Evolutionary conservation across 2,797 vertebrate species (phyloP).

Genomic region (Calcarius lapponicus): DNA sequence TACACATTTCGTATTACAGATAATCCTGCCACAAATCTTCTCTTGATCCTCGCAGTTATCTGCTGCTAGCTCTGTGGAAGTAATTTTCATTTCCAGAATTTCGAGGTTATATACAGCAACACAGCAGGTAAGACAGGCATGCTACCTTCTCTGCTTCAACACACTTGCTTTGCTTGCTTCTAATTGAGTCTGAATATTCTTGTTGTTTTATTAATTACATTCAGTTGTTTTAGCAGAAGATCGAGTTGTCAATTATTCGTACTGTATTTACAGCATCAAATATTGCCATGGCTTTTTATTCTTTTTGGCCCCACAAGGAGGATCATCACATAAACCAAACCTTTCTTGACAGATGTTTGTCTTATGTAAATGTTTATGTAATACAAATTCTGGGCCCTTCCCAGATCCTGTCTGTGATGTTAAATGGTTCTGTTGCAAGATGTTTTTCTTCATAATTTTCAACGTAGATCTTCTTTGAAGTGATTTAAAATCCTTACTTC

Average conservation of each 20-base stretch:
- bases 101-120: not conserved
- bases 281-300: not conserved
- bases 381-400: not conserved
- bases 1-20: not conserved
- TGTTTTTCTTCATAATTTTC: not conserved
- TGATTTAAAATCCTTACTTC: not conserved
- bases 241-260: not conserved
- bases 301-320: not conserved
- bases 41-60: constrained; percentile 37
- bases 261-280: not conserved
- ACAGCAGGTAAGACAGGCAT: not conserved
- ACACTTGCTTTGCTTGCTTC: not conserved
- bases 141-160: not conserved
- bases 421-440: not conserved
- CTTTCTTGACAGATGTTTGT: not conserved
- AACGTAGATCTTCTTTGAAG: not conserved
- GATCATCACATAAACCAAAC: not conserved
- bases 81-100: constrained; percentile 31
- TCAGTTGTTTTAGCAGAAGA: not conserved
- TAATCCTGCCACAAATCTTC: constrained; percentile 61
- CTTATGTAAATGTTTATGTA: not conserved
- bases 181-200: not conserved
- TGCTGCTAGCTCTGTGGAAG: constrained; percentile 4
- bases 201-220: constrained; percentile 1
- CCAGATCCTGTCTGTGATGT: not conserved